Base-by-base conservation (phyloP, 2,888 invertebrate genomes). In the Busseola fusca region DNA sequence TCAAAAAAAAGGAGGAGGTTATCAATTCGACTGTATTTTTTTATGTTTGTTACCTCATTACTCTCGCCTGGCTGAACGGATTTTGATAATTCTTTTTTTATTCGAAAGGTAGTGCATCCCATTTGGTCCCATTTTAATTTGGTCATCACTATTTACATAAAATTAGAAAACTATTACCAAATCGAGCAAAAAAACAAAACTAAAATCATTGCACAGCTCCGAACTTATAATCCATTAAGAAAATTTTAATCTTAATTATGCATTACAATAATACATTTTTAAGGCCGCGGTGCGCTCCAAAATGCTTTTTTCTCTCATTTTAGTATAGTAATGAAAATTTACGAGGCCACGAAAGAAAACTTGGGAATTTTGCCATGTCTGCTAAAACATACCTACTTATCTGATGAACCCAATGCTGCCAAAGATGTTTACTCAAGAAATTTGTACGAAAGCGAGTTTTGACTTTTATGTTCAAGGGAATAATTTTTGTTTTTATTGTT, bases 301-400 rank as follows among this genome's bases (percentile, higher is more conserved):
- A 85, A 86, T 83, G 82, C 69, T 75, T 85, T 83, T 86, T 86
- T 87, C 81, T 82, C 84, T 85, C 82, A 86, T 88, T 88, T 87
- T 82, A 83, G 84, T 88, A 82, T 78, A 82, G 86, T 89, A 89
- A 91, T 89, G 90, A 90, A 87, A 87, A 91, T 91, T 89, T 89
- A 91, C 87, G 90, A 88, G 89, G 88, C 76, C 84, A 62, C 77
- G 84, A 80, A 70, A 83, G 80, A 85, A 67, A 87, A 87, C 84
- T 89, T 86, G 89, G 88, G 88, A 88, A 84, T 83, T 86, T 83
- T 89, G 87, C 87, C 87, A 87, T 86, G 81, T 87, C 85, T 68
- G 82, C 72, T 79, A 77, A 77, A 79, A 80, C 74, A 72, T 80
- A 78, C 72, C 64, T 73, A 78, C 66, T 69, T 76, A 78, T 72